These are phyloP conservation scores for Peribatodes rhomboidaria DNA, from an alignment of 2,888 invertebrate species.

Conservation along the genomic window DNA sequence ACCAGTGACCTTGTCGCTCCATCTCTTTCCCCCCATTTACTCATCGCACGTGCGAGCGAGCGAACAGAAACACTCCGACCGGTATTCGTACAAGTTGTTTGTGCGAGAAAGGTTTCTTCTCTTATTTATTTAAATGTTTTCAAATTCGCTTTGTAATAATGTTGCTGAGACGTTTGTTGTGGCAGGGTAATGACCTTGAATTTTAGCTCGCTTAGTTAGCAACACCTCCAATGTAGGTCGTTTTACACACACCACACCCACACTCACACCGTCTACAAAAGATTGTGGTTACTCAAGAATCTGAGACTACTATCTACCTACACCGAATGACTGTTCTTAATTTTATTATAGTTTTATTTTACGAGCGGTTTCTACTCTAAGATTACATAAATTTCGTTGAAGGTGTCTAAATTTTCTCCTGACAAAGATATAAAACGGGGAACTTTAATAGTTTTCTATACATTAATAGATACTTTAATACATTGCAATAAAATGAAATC, in stretches of 20 bases:
- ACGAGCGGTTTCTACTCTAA: constrained; percentile 7
- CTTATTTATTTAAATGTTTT: constrained; percentile 81
- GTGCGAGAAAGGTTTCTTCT: constrained; percentile 80
- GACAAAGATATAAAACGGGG: neutral
- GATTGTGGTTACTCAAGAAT: constrained; percentile 25
- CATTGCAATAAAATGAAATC: no score
- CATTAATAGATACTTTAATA: no score
- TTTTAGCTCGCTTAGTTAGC: constrained; percentile 62
- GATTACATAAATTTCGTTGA: constrained; percentile 2
- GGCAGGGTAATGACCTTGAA: constrained; percentile 78
- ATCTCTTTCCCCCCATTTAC: constrained; percentile 66
- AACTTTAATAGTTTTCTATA: no score
- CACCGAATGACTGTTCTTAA: constrained; percentile 10
- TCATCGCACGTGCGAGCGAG: constrained; percentile 58
- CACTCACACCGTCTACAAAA: constrained; percentile 14
- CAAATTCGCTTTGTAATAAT: constrained; percentile 77
- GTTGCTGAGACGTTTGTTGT: constrained; percentile 67
- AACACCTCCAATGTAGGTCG: constrained; percentile 64
- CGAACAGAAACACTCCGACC: constrained; percentile 59
- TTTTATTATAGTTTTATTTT: constrained; percentile 14
- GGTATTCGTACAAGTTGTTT: constrained; percentile 76
- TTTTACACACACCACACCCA: constrained; percentile 39
- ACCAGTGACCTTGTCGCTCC: constrained; percentile 83
- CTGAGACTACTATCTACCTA: neutral
- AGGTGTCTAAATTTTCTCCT: neutral